Base-by-base conservation (phyloP, 2,113 vertebrate species). In the Elgaria multicarinata region DNA sequence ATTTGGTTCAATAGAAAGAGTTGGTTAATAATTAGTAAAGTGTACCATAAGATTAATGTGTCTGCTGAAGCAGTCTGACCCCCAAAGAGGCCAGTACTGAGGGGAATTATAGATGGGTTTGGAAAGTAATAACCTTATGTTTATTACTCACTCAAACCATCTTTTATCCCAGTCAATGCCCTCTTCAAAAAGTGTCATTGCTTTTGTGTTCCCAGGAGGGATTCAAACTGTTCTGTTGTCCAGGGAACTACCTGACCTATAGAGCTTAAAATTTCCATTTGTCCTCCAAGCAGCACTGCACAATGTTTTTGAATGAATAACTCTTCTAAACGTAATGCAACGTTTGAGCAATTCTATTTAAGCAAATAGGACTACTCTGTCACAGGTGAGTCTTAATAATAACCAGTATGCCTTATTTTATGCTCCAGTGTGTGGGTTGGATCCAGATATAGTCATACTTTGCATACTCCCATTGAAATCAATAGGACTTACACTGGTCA, bases 1-100 rank as follows among this genome's bases (percentile, higher is more conserved):
- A 87, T 90, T 83, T 89, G 85, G 83, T 93, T 95, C 79, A 86
- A 91, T 92, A 94, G 90, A 91, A 90, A 84, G 77, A 93, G 87
- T 87, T 93, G 85, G 79, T 93, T 94, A 91, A 95, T 93, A 94
- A 94, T 92, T 93, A 95, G 93, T 88, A 95, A 95, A 96, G 93
- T 1, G 0, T 87, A 93, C 88, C 91, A 86, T 94, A 94, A 95
- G 94, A 95, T 93, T 91, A 93, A 93, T 0, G 90, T 88, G 46
- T 92, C 94, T 95, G 90, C 74, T 93, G 87, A 86, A 94, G 86
- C 90, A 94, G 88, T 85, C 53, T 92, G 89, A 94, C 84, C 91
- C 87, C 82, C 75, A 87, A 92, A 92, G 93, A 89, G 94, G 74
- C 87, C 88, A 83, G 53, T 90, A 91, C 83, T 81, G 82, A 81